Percentiles rank a stretch among this genome's conserved stretches.
Evolutionary conservation across 2,113 vertebrate genomes (phyloP).

Genomic region (Rhipidura dahli): DNA sequence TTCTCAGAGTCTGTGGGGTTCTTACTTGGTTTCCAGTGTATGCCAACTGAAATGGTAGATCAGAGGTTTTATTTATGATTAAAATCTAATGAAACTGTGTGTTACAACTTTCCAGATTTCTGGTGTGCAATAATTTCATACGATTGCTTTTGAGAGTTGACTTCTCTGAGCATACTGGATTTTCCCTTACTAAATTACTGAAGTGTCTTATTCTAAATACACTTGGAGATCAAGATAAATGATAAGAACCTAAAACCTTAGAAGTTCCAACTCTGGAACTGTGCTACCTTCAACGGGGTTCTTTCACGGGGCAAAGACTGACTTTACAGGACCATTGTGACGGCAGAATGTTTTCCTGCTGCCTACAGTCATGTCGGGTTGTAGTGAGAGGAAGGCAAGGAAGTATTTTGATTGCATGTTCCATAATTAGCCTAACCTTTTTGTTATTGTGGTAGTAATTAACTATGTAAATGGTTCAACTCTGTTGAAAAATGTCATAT

Average conservation of each 20-base stretch:
- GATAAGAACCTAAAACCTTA: background rate
- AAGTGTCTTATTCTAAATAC: background rate
- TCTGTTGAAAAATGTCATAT: background rate
- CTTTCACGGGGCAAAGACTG: background rate
- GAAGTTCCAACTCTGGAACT: background rate
- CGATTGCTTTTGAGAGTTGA: background rate
- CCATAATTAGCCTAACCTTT: background rate
- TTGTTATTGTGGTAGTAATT: background rate
- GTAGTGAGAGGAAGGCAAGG: background rate
- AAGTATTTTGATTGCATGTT: background rate
- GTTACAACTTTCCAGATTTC: background rate
- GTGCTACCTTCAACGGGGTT: rapidly evolving
- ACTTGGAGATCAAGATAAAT: background rate
- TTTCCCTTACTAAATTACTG: background rate
- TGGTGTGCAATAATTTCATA: background rate
- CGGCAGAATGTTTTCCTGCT: background rate
- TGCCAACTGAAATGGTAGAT: background rate
- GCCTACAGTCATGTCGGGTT: rapidly evolving
- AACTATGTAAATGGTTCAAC: background rate
- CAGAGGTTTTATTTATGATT: background rate
- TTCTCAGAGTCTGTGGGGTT: background rate
- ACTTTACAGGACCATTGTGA: background rate
- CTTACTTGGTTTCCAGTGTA: background rate
- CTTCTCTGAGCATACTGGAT: background rate
- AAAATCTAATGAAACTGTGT: background rate